These are phyloP conservation scores for Plectropomus leopardus DNA, from an alignment of 2,113 vertebrate genomes.

Conservation along the genomic window DNA sequence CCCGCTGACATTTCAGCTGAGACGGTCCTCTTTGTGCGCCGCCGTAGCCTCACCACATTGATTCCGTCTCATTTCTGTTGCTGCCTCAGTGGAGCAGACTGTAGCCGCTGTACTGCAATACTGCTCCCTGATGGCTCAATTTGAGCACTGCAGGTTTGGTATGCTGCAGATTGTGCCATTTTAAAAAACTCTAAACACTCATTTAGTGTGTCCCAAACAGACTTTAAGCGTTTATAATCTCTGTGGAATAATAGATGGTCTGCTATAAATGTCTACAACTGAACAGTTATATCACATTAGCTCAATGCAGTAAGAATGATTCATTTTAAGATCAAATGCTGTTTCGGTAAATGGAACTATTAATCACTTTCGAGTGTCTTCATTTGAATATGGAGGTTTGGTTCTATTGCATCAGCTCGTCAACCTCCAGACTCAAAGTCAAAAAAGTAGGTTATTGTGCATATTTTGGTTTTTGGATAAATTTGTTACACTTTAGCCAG, in stretches of 20 bases:
- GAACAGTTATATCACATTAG: slow-evolving; percentile 35
- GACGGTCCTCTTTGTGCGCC: slow-evolving; percentile 52
- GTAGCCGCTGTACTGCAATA: slow-evolving; percentile 26
- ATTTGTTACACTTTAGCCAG: not conserved
- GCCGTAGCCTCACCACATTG: slow-evolving; percentile 42
- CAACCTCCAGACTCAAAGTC: not conserved
- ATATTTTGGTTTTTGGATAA: not conserved
- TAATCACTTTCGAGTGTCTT: slow-evolving; percentile 48
- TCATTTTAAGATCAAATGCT: slow-evolving; percentile 42
- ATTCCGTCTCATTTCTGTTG: slow-evolving; percentile 50
- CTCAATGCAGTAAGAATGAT: slow-evolving; percentile 42
- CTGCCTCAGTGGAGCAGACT: slow-evolving; percentile 19
- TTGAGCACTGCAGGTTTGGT: slow-evolving; percentile 27
- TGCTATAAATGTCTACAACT: slow-evolving; percentile 39
- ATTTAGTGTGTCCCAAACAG: slow-evolving; percentile 36
- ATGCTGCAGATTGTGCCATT: slow-evolving; percentile 27
- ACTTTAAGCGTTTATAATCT: slow-evolving; percentile 15
- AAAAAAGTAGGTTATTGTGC: not conserved
- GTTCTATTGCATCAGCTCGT: slow-evolving; percentile 3
- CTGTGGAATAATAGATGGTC: slow-evolving; percentile 46
- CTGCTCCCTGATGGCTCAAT: slow-evolving; percentile 48
- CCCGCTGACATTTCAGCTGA: slow-evolving; percentile 73
- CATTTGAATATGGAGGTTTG: slow-evolving; percentile 25
- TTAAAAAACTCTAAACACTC: slow-evolving; percentile 43
- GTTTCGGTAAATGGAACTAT: slow-evolving; percentile 49